These are phyloP conservation scores for Archips crataeganus DNA, from an alignment of 2,888 invertebrate genomes.

Conservation along the genomic window DNA sequence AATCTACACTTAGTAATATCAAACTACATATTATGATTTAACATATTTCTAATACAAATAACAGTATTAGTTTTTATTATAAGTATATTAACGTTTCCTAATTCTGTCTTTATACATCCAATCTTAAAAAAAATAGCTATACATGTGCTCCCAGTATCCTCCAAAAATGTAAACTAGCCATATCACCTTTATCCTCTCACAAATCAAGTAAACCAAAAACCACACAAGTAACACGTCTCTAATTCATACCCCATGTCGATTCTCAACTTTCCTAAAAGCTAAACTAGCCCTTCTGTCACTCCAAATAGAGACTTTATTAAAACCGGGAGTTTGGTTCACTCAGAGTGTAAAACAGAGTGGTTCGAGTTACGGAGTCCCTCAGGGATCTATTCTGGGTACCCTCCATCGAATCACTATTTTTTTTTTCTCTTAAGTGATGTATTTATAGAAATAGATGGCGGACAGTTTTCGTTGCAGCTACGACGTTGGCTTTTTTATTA, in stretches of 20 bases:
- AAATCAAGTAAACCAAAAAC: conserved; percentile 31
- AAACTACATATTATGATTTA: too few species aligned
- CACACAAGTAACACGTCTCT: conserved; percentile 17
- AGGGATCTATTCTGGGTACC: conserved; percentile 83
- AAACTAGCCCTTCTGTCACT: conserved; percentile 35
- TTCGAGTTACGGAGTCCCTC: conserved; percentile 77
- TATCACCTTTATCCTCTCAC: conserved; percentile 12
- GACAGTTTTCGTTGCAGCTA: conserved; percentile 41
- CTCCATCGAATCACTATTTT: conserved; percentile 67
- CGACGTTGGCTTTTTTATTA: conserved; percentile 21
- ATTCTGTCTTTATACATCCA: too few species aligned
- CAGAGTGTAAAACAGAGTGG: conserved; percentile 66
- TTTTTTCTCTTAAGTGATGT: conserved; percentile 73
- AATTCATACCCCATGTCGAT: conserved; percentile 31
- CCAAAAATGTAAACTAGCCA: not conserved
- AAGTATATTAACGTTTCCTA: too few species aligned
- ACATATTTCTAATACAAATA: too few species aligned
- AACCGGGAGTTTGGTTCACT: conserved; percentile 49
- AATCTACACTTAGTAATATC: too few species aligned
- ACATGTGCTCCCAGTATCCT: too few species aligned
- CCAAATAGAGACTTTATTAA: conserved; percentile 38
- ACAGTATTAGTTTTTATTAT: too few species aligned
- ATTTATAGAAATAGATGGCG: conserved; percentile 79
- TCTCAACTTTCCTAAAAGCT: conserved; percentile 22
- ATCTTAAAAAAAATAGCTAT: too few species aligned